Evolutionary conservation across 2,113 vertebrate genomes (phyloP).

Genomic region (Lophotis ruficrista): DNA sequence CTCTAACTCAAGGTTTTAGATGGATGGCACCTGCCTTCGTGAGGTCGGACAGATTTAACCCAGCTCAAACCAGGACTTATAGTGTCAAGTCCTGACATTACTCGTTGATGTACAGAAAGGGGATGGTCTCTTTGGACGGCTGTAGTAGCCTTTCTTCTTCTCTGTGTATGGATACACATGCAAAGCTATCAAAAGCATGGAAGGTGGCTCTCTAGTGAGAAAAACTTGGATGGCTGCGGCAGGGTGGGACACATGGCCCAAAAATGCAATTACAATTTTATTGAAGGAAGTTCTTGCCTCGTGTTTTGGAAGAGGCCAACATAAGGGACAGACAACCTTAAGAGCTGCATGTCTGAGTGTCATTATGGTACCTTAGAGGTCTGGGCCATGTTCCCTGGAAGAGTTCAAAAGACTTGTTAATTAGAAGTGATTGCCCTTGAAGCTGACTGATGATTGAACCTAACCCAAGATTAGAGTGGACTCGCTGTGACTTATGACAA

Average conservation of each 20-base stretch:
- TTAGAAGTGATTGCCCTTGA: conserved; percentile 17
- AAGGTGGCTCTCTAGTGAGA: neutral
- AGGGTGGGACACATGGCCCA: neutral
- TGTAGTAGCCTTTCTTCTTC: neutral
- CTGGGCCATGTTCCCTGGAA: neutral
- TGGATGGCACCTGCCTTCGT: neutral
- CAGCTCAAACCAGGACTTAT: neutral
- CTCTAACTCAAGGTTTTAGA: neutral
- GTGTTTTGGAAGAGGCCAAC: neutral
- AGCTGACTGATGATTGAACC: neutral
- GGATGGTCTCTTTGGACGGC: neutral
- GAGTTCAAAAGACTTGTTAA: conserved; percentile 28
- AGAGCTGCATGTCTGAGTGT: neutral
- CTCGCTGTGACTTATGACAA: neutral
- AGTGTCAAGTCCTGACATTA: neutral
- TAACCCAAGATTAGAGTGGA: neutral
- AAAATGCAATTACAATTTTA: neutral
- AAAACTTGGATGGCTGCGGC: neutral
- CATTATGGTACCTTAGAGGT: neutral
- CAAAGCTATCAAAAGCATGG: neutral
- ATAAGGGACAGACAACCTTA: neutral
- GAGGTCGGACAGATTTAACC: neutral
- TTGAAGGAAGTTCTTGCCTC: neutral
- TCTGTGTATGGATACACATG: neutral
- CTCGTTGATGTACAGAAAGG: neutral